Conservation (phyloP, 37 sponge, comb jelly and placozoan genomes). For the Agelas oroides region DNA sequence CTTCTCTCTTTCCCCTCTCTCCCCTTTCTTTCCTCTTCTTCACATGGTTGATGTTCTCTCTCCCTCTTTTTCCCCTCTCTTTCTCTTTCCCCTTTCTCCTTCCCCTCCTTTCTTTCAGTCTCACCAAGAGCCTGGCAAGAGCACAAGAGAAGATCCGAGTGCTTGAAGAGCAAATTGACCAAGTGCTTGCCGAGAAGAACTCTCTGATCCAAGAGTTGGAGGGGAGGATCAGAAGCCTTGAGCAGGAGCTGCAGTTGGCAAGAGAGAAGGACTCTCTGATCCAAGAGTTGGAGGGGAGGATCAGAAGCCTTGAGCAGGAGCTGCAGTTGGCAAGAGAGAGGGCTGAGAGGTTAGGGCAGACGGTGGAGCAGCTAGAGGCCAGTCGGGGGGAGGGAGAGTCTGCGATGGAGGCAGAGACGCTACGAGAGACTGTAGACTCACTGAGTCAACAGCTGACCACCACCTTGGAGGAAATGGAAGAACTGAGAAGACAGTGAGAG, state of each 20-base stretch:
- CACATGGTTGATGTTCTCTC: too few species aligned
- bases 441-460: slow-evolving; percentile 38
- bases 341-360: too few species aligned
- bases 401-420: slow-evolving; percentile 16
- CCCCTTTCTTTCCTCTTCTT: too few species aligned
- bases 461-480: slow-evolving; percentile 35
- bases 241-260: slow-evolving; percentile 7
- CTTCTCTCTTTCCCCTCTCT: too few species aligned
- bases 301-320: not conserved
- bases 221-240: not conserved
- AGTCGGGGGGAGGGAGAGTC: not conserved
- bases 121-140: slow-evolving; percentile 19
- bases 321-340: not conserved
- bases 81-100: not conserved
- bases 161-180: slow-evolving; percentile 48
- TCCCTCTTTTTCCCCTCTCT: too few species aligned
- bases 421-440: slow-evolving; percentile 33
- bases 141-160: slow-evolving; percentile 36
- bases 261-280: slow-evolving; percentile 29
- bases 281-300: slow-evolving; percentile 29
- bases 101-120: slow-evolving; percentile 7
- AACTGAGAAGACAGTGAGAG: slow-evolving; percentile 28
- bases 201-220: slow-evolving; percentile 37
- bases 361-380: not conserved
- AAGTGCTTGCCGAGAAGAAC: slow-evolving; percentile 52